Evolutionary conservation across 2,888 invertebrate genomes (phyloP).

Genomic region (Tanypteryx hageni): DNA sequence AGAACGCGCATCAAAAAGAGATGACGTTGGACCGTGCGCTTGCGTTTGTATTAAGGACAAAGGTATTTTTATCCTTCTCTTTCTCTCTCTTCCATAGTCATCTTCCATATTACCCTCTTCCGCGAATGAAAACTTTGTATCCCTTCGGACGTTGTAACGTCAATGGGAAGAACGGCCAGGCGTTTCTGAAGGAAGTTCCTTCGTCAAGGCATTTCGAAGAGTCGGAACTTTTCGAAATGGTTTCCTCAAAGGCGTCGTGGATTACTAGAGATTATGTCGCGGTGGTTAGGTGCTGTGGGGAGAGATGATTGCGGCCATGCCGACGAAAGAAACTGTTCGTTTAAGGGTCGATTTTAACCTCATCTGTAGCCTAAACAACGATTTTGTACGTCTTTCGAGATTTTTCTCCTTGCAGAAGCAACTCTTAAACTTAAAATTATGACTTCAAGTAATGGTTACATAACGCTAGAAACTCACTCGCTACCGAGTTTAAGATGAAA

Average conservation of each 20-base stretch:
- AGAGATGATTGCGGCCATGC: neutral
- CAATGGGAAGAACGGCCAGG: neutral
- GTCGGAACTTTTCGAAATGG: neutral
- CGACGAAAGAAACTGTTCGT: neutral
- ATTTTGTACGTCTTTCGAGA: neutral
- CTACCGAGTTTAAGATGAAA: no score
- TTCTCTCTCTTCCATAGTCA: no score
- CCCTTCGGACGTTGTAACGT: neutral
- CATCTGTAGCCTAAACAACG: no score
- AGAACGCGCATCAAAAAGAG: no score
- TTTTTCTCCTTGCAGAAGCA: neutral
- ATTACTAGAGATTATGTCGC: neutral
- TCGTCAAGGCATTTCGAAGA: neutral
- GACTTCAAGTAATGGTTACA: no score
- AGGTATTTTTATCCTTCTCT: no score
- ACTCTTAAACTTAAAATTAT: no score
- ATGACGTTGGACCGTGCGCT: no score
- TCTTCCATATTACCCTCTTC: no score
- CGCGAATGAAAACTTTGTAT: neutral
- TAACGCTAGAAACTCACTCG: no score
- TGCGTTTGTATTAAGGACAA: no score
- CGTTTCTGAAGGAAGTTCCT: neutral
- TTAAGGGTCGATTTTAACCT: no score
- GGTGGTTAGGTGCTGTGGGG: neutral
- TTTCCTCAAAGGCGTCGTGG: neutral